phyloP scores from a whole-genome alignment of 2,113 vertebrate genomes.

The Ursus arctos region DNA sequence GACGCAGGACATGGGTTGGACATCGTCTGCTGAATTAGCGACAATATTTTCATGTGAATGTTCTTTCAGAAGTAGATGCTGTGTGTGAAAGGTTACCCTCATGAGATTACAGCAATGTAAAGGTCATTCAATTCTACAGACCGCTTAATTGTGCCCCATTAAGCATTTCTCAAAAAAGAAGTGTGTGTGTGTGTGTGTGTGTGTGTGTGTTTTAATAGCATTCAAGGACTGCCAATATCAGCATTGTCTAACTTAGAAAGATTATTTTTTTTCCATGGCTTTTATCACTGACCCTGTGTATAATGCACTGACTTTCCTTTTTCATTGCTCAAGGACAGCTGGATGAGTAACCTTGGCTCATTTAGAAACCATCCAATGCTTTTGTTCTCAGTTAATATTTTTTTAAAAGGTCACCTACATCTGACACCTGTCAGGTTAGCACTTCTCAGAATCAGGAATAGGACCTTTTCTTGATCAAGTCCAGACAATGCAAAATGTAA shows the following conservation, averaged over 20 bases:
- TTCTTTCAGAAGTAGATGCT: slow-evolving; percentile 71
- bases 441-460: slow-evolving; percentile 51
- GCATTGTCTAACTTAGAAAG: slow-evolving; percentile 72
- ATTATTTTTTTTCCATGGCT: slow-evolving; percentile 67
- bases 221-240: slow-evolving; percentile 78
- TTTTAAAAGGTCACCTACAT: slow-evolving; percentile 75
- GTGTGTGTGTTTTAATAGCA: slow-evolving; percentile 41
- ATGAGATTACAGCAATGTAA: slow-evolving; percentile 79
- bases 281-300: slow-evolving; percentile 71
- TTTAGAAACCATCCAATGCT: slow-evolving; percentile 73
- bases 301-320: slow-evolving; percentile 73
- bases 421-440: slow-evolving; percentile 73
- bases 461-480: slow-evolving; percentile 30
- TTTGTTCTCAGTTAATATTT: slow-evolving; percentile 78
- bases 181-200: slow-evolving; percentile 26
- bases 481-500: not conserved
- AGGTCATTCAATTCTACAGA: slow-evolving; percentile 78
- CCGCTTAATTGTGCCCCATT: slow-evolving; percentile 77
- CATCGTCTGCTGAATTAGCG: slow-evolving; percentile 56
- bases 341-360: slow-evolving; percentile 68
- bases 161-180: slow-evolving; percentile 77
- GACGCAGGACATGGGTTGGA: slow-evolving; percentile 35
- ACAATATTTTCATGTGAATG: slow-evolving; percentile 73
- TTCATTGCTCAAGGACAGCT: slow-evolving; percentile 77
- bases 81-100: slow-evolving; percentile 70